Conservation (phyloP, 2,113 vertebrate genomes). For the Planiliza haematocheilus region DNA sequence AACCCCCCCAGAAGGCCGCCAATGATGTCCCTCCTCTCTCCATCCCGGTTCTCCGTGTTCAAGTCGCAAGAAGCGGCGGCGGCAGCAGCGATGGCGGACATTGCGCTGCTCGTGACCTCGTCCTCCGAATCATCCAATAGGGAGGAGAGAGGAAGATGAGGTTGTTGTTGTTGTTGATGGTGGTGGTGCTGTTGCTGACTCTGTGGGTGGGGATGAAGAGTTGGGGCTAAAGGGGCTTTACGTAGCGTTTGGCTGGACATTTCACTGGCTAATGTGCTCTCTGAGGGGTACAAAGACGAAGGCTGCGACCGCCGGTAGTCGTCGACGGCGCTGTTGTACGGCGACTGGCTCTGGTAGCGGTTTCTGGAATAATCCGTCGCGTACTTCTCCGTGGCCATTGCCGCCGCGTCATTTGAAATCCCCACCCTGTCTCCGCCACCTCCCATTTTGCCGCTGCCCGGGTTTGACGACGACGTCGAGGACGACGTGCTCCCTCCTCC, state of each 20-base stretch:
- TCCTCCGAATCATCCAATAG: slow-evolving; percentile 86
- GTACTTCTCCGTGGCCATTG: slow-evolving; percentile 76
- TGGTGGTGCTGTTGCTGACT: slow-evolving; percentile 79
- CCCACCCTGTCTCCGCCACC: slow-evolving; percentile 36
- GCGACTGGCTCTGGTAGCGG: slow-evolving; percentile 77
- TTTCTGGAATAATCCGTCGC: slow-evolving; percentile 79
- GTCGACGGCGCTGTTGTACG: slow-evolving; percentile 73
- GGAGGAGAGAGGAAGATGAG: slow-evolving; percentile 85
- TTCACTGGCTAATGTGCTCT: slow-evolving; percentile 68
- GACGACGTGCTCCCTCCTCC: slow-evolving; percentile 1
- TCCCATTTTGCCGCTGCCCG: slow-evolving; percentile 72
- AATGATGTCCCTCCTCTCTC: slow-evolving; percentile 84
- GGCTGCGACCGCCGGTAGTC: slow-evolving; percentile 78
- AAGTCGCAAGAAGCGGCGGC: slow-evolving; percentile 83
- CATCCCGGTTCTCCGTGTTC: slow-evolving; percentile 76
- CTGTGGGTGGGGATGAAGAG: slow-evolving; percentile 85
- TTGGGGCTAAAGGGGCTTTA: slow-evolving; percentile 85
- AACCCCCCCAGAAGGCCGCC: slow-evolving; percentile 83
- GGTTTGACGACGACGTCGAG: slow-evolving; percentile 17
- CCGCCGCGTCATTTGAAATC: slow-evolving; percentile 46
- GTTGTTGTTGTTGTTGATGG: slow-evolving; percentile 72
- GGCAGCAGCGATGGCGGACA: slow-evolving; percentile 85
- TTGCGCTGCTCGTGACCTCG: slow-evolving; percentile 86
- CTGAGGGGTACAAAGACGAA: slow-evolving; percentile 75
- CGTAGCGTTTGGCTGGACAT: slow-evolving; percentile 80